Evolutionary conservation across 2,888 invertebrate genomes (phyloP).

Genomic region (Hypselothyrea guttata): DNA sequence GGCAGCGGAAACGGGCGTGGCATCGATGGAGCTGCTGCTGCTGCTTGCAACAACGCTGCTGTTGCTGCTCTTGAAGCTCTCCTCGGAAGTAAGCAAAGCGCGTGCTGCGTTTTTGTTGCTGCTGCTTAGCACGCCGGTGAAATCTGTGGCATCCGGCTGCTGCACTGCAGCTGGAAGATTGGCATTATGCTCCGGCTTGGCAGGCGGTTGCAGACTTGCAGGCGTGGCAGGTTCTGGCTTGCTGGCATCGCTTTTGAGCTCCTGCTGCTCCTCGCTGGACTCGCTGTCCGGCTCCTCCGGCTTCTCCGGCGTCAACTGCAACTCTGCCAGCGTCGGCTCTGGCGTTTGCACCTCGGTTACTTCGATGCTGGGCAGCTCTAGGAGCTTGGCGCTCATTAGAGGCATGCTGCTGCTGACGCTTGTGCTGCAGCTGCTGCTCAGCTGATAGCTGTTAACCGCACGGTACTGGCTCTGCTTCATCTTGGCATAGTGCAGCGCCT

Average conservation of each 20-base stretch:
- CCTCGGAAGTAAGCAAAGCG: conserved; percentile 85
- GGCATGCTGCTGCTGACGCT: conserved; percentile 24
- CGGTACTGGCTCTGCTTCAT: conserved; percentile 87
- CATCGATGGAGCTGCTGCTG: not conserved
- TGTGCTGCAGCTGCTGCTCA: conserved; percentile 15
- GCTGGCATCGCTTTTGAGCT: not conserved
- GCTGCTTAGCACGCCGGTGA: conserved; percentile 78
- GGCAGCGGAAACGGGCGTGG: not conserved
- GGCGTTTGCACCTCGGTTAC: conserved; percentile 62
- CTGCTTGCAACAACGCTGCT: not conserved
- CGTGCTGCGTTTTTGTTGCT: conserved; percentile 50
- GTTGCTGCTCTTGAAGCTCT: conserved; percentile 84
- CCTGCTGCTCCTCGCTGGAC: not conserved
- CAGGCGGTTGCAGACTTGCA: not conserved
- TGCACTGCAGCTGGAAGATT: conserved; percentile 78
- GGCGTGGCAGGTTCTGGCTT: too few relatives aligned
- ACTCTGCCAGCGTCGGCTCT: conserved; percentile 40
- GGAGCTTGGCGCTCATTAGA: conserved; percentile 28
- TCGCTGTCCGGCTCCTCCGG: conserved; percentile 41
- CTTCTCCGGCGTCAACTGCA: conserved; percentile 42
- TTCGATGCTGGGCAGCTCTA: conserved; percentile 64
- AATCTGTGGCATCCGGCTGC: conserved; percentile 79
- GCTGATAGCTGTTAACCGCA: conserved; percentile 44
- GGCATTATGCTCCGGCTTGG: conserved; percentile 53
- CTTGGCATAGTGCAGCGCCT: conserved; percentile 87